phyloP scores from a whole-genome alignment of 2,888 invertebrate genomes.

The Mythimna vitellina region DNA sequence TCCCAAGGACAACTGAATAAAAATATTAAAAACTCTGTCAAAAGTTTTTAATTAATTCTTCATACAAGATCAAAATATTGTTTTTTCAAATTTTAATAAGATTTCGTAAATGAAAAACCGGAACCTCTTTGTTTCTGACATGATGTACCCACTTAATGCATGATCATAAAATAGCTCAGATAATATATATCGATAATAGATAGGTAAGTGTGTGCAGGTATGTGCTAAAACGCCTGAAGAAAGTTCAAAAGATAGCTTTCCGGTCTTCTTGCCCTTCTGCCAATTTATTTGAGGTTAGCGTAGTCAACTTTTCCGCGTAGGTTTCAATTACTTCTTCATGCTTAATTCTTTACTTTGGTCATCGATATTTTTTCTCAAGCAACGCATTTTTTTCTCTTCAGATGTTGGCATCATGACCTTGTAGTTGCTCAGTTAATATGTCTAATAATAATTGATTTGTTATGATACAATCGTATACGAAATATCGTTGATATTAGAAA shows the following conservation, averaged over 20 bases:
- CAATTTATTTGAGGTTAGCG: not conserved
- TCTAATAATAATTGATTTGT: not conserved
- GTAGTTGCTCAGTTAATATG: not conserved
- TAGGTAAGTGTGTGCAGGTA: no score
- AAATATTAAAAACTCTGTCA: not conserved
- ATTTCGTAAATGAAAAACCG: not conserved
- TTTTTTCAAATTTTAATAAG: not conserved
- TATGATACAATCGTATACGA: not conserved
- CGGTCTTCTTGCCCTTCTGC: not conserved
- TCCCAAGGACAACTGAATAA: not conserved
- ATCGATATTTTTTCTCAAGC: not conserved
- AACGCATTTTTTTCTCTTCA: not conserved
- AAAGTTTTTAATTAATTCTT: not conserved
- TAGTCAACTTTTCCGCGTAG: not conserved
- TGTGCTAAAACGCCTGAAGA: not conserved
- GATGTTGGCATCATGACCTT: not conserved
- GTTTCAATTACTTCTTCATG: not conserved
- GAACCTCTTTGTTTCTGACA: not conserved
- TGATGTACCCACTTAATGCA: not conserved
- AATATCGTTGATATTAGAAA: not conserved
- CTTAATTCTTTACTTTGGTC: not conserved
- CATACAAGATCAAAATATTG: not conserved
- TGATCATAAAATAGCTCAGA: not conserved
- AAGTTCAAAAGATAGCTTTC: not conserved
- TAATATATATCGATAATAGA: no score